Evolutionary conservation across 2,888 invertebrate genomes (phyloP), one percentile per base, ranked within the genome.

Genomic region (Drosophila quinaria): DNA sequence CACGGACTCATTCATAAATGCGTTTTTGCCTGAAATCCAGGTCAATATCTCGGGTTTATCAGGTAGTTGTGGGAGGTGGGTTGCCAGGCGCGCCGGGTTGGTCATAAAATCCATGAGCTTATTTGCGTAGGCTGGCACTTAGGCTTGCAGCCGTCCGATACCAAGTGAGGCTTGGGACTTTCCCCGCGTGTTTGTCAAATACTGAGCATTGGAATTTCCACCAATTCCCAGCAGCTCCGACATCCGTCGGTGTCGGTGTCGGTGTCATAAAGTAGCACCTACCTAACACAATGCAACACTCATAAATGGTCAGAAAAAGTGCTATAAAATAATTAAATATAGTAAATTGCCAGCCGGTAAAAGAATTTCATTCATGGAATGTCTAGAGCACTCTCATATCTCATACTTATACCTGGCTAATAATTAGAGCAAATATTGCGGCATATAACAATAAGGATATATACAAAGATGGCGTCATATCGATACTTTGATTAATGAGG

Each of bases 61-160:
- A 72, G 82, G 71, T 76, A 70, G 70, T 42, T 42, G 42, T 42
- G 46, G 51, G n/a, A 25, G 73, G 55, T 67, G 79, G 70, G 68
- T 54, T 51, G 60, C 50, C 75, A 51, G 70, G 73, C 54, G 60
- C 56, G 52, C 47, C 17, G n/a, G 39, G 35, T 11, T 47, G 35
- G n/a, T 47, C 60, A 66, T 85, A 76, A 74, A 75, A 70, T 78
- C 62, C 66, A 51, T 47, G 64, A 78, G 81, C 89, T 81, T 81
- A 87, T 89, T 87, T 87, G 80, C 70, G 81, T 84, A 89, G 86
- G 89, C 81, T 78, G 62, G 64, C 79, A 72, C 69, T 86, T 83
- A 81, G 86, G 71, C 73, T 62, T 73, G 75, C 80, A 80, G 83
- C 82, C 82, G 76, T 76, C 75, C 17, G 55, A 55, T 51, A 61